Evolutionary conservation across 2,888 invertebrate genomes (phyloP).

Genomic region (Herminia tarsipennalis): DNA sequence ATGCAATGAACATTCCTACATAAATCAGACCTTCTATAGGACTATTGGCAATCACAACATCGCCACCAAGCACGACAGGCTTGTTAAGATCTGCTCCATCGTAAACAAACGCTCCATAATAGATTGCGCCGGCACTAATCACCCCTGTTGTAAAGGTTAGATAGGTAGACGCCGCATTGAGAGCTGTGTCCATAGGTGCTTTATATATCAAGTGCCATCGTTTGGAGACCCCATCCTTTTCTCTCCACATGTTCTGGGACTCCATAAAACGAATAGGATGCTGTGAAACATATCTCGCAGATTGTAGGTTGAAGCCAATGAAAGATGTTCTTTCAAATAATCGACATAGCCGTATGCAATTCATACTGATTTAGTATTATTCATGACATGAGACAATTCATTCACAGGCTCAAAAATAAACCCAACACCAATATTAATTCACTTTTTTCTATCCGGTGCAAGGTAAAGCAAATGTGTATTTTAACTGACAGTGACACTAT

Average conservation of each 20-base stretch:
- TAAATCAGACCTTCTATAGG: slow-evolving; percentile 67
- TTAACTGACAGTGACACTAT: too few relatives aligned
- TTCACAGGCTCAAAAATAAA: too few relatives aligned
- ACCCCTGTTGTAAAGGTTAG: slow-evolving; percentile 63
- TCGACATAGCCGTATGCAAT: slow-evolving; percentile 56
- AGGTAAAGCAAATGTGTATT: too few relatives aligned
- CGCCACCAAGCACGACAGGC: slow-evolving; percentile 64
- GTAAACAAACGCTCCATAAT: slow-evolving; percentile 65
- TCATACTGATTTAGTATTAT: too few relatives aligned
- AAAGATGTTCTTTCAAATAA: slow-evolving; percentile 42
- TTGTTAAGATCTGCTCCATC: slow-evolving; percentile 58
- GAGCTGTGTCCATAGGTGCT: slow-evolving; percentile 69
- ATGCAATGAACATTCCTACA: slow-evolving; percentile 63
- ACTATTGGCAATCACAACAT: slow-evolving; percentile 71
- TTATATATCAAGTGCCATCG: slow-evolving; percentile 76
- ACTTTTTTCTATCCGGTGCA: too few relatives aligned
- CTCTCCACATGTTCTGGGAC: slow-evolving; percentile 65
- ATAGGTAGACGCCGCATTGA: slow-evolving; percentile 65
- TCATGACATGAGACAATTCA: too few relatives aligned
- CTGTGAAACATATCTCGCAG: slow-evolving; percentile 53
- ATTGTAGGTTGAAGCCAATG: slow-evolving; percentile 44
- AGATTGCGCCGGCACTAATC: slow-evolving; percentile 51
- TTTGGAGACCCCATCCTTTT: slow-evolving; percentile 64
- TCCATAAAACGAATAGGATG: slow-evolving; percentile 70
- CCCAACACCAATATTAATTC: too few relatives aligned